A percentile compares a stretch with the other conserved stretches of the same genome.
These are phyloP conservation scores for Heliconius nattereri DNA, from an alignment of 1,140 invertebrate genomes.

Conservation along the genomic window DNA sequence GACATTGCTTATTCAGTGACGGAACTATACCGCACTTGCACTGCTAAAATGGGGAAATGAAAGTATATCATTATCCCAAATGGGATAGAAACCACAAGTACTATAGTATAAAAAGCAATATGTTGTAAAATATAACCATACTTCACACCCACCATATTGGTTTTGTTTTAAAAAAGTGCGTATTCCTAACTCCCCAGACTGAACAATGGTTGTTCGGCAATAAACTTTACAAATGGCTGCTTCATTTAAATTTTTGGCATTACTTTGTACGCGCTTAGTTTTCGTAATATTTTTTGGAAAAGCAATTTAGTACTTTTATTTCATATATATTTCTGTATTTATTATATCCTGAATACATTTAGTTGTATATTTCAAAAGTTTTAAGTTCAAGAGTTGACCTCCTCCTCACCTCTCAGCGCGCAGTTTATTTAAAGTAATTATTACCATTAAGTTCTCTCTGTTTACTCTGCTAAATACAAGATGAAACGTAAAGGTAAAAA, in stretches of 20 bases:
- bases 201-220: conserved; percentile 6
- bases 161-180: conserved; percentile 5
- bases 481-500: too few relatives aligned
- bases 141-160: neutral
- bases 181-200: neutral
- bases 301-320: neutral
- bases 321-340: neutral
- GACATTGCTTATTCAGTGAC: too few relatives aligned
- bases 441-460: too few relatives aligned
- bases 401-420: too few relatives aligned
- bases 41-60: too few relatives aligned
- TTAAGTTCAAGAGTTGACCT: neutral
- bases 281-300: conserved; percentile 10
- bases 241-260: conserved; percentile 13
- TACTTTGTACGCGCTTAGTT: neutral
- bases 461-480: too few relatives aligned
- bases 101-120: neutral
- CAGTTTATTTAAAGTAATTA: too few relatives aligned
- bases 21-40: too few relatives aligned
- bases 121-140: neutral
- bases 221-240: conserved; percentile 7
- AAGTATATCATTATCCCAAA: too few relatives aligned
- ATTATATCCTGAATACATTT: neutral
- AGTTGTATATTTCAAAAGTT: neutral
- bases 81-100: too few relatives aligned